Evolutionary conservation across 1,140 invertebrate genomes (phyloP).

Genomic region (Caerostris darwini): DNA sequence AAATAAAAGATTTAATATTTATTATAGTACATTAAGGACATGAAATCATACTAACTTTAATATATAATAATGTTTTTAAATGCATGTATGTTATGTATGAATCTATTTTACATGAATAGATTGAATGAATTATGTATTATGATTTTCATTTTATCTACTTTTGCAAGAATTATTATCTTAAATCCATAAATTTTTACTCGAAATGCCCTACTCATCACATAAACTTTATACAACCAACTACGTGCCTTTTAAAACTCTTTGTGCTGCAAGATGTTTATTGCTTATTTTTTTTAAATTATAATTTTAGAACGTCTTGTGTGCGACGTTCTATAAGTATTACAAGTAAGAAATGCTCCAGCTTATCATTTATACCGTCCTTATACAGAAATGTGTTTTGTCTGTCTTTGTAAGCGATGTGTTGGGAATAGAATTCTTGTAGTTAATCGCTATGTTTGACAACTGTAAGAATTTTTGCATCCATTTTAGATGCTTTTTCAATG

Average conservation of each 20-base stretch:
- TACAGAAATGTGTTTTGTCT: constrained; percentile 20
- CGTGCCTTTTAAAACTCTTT: background rate
- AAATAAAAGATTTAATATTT: no score
- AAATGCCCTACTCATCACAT: background rate
- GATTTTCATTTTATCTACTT: background rate
- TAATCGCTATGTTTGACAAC: constrained; percentile 69
- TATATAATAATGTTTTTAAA: no score
- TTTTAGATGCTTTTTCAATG: background rate
- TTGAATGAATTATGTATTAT: background rate
- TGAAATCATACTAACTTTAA: no score
- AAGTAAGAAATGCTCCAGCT: background rate
- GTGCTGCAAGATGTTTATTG: background rate
- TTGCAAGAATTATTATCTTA: background rate
- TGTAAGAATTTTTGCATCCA: background rate
- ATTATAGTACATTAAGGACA: no score
- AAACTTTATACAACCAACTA: background rate
- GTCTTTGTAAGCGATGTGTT: constrained; percentile 38
- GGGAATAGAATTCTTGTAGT: constrained; percentile 32
- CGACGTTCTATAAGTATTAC: background rate
- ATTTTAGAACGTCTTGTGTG: background rate
- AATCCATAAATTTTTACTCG: background rate
- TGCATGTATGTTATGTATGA: no score
- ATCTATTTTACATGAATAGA: no score
- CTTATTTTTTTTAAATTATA: background rate
- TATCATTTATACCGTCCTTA: constrained; percentile 51